phyloP scores from a whole-genome alignment of 64 coral and sea anemone genomes.

The Stichodactyla mertensii region DNA sequence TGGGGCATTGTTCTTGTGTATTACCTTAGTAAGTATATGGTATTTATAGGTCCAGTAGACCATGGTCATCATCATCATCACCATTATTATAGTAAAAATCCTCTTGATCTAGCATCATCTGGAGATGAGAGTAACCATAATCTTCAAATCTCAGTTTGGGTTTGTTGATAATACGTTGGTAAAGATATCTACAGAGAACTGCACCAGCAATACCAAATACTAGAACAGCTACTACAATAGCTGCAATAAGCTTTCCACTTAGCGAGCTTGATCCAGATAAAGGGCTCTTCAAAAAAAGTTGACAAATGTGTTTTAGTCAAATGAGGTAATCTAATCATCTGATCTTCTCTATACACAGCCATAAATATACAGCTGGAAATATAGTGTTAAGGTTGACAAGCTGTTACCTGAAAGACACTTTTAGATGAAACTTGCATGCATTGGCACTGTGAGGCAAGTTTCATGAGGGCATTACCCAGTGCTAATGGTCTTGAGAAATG shows the following conservation, averaged over 20 bases:
- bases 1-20: no score
- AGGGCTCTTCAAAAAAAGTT: background rate
- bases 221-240: background rate
- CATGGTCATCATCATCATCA: constrained; percentile 6
- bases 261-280: background rate
- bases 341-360: no score
- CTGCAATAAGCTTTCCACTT: background rate
- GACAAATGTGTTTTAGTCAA: background rate
- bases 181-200: constrained; percentile 1
- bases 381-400: no score
- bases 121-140: constrained; percentile 9
- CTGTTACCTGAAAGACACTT: no score
- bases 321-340: no score
- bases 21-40: background rate
- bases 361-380: no score
- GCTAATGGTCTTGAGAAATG: no score
- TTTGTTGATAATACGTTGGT: background rate
- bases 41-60: background rate
- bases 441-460: no score
- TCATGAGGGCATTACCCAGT: no score
- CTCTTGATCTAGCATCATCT: constrained; percentile 3
- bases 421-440: no score
- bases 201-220: constrained; percentile 1
- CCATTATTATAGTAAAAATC: background rate
- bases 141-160: background rate